Evolutionary conservation across 1,140 invertebrate species (phyloP).

Genomic region (Drosophila ohnishii): DNA sequence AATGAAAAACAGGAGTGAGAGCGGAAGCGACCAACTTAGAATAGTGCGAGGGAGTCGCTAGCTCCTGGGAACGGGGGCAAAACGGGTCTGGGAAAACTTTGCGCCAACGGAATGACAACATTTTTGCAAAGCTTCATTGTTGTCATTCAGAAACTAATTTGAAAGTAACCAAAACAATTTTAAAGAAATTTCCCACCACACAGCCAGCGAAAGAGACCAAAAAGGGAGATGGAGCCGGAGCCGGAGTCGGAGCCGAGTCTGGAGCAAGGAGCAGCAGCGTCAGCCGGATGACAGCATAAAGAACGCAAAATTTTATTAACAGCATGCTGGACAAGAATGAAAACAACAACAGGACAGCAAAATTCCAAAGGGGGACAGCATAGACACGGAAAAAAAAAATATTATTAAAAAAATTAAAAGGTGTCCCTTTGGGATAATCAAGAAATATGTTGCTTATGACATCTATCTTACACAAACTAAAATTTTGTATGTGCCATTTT

Average conservation of each 20-base stretch:
- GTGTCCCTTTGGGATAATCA: not conserved
- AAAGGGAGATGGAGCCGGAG: conserved; percentile 10
- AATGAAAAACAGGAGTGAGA: conserved; percentile 65
- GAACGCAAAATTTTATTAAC: conserved; percentile 80
- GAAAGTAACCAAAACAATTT: conserved; percentile 83
- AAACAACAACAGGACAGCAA: conserved; percentile 40
- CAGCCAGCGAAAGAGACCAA: conserved; percentile 31
- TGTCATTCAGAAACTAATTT: conserved; percentile 83
- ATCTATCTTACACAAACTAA: no score
- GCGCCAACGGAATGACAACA: conserved; percentile 81
- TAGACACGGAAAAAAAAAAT: conserved; percentile 18
- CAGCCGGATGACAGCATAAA: conserved; percentile 65
- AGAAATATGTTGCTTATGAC: not conserved
- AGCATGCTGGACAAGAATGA: conserved; percentile 78
- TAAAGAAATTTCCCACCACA: conserved; percentile 81
- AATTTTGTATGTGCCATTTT: no score
- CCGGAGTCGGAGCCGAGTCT: not conserved
- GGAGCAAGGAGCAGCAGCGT: conserved; percentile 10
- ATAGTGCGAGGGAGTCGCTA: conserved; percentile 61
- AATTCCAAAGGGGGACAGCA: conserved; percentile 29
- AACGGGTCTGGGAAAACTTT: conserved; percentile 62
- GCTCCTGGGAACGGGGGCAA: conserved; percentile 1
- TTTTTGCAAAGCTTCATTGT: conserved; percentile 83
- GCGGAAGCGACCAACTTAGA: conserved; percentile 57
- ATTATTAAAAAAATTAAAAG: not conserved